phyloP scores from a whole-genome alignment of 2,113 vertebrate genomes.

The Dasyurus viverrinus region DNA sequence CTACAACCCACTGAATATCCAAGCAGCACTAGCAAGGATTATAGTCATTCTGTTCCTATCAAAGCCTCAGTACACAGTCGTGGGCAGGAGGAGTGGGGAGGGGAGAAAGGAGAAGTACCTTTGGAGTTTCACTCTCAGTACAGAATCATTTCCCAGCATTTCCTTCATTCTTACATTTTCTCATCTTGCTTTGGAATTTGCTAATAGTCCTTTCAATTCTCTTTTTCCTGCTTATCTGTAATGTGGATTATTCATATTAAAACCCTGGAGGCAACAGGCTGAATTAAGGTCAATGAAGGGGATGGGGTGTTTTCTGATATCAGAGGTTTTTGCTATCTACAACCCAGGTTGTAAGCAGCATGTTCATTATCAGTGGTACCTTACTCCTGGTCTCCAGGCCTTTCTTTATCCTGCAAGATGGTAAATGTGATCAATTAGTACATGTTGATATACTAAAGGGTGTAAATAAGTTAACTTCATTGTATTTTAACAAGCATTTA shows the following conservation, averaged over 20 bases:
- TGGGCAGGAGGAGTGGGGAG: too few species aligned
- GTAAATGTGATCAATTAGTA: neutral
- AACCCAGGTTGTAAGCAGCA: neutral
- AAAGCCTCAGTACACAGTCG: neutral
- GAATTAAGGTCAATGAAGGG: neutral
- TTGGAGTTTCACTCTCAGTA: neutral
- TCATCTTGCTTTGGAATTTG: neutral
- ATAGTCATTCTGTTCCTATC: neutral
- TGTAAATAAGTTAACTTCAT: neutral
- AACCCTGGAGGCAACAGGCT: neutral
- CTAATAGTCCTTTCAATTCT: neutral
- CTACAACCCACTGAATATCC: neutral
- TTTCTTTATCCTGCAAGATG: neutral
- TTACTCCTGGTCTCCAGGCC: neutral
- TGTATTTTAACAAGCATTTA: neutral
- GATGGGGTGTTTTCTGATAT: neutral
- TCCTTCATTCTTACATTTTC: neutral
- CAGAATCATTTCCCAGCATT: neutral
- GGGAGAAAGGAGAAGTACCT: neutral
- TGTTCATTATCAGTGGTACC: neutral
- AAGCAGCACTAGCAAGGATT: neutral
- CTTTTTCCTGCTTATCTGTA: neutral
- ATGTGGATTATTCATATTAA: neutral
- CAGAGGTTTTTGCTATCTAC: neutral
- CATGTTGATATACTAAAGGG: neutral